Evolutionary conservation across 2,113 vertebrate genomes (phyloP), one percentile per base, ranked within the genome.

Genomic region (Alexandromys fortis): DNA sequence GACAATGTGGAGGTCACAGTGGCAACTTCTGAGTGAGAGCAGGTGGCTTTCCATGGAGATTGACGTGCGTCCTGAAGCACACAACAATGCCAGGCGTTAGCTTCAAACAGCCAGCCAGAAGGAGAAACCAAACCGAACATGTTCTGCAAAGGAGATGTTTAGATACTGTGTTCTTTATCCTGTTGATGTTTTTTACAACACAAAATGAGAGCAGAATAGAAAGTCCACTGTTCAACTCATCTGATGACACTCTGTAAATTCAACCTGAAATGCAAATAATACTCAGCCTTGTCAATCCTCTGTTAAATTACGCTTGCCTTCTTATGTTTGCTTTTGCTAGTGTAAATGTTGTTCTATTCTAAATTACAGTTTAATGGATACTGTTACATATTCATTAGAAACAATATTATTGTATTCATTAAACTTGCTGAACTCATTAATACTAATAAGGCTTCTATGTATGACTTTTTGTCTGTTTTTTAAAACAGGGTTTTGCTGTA

Each of bases 281-380:
- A 38, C 28, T 7, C 28, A 72, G 4, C 2, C 79, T 49, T 35
- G 11, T 28, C 26, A 72, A 52, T 42, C 55, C 38, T 86, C 24
- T 72, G 9, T 65, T 79, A 19, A 21, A 12, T 21, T 22, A n/a
- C 30, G 33, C 12, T 79, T 79, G 1, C 22, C 42, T 35, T 65
- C 26, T 33, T 49, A 8, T 33, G 47, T n/a, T 86, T 92, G 75
- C 82, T 45, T 81, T 94, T 91, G 26, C 35, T 79, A 78, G 55
- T 24, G 22, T 75, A 75, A 63, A 81, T 79, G 19, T 72, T 87
- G 63, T 52, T 67, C 67, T 91, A 72, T 55, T 79, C 75, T 55
- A 88, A 88, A 67, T 95, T 95, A 75, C n/a, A 82, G 19, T 82
- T 94, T 76, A 91, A 90, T 52, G n/a, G 30, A 13, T 22, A 75